Evolutionary conservation across 2,888 invertebrate genomes (phyloP).

Genomic region (Tetrapedia diversipes): DNA sequence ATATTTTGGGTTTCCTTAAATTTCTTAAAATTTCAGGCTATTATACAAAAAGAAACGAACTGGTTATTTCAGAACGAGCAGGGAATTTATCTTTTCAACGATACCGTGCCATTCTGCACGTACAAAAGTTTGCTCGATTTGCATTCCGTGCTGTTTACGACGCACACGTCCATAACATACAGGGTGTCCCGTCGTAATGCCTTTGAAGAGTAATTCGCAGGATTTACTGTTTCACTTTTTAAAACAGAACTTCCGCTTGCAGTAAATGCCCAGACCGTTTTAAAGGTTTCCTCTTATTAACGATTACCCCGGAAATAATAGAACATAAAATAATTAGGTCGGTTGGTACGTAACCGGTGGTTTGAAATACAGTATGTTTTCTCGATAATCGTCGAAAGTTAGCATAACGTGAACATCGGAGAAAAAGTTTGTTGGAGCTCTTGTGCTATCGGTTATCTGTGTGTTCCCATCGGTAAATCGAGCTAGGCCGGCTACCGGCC

Average conservation of each 20-base stretch:
- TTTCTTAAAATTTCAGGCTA: too few species aligned
- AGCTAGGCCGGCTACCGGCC: not conserved
- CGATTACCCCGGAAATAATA: not conserved
- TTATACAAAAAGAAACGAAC: not conserved
- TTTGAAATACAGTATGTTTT: constrained; percentile 41
- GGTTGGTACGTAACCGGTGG: not conserved
- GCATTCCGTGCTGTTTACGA: constrained; percentile 3
- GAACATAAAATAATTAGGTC: not conserved
- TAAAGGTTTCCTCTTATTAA: not conserved
- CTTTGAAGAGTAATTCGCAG: too few species aligned
- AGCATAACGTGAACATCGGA: constrained; percentile 32
- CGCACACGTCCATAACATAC: not conserved
- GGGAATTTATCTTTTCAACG: constrained; percentile 20
- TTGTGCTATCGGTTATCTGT: constrained; percentile 34
- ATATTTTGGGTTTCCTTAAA: too few species aligned
- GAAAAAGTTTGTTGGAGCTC: constrained; percentile 42
- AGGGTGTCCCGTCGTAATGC: not conserved
- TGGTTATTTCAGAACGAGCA: not conserved
- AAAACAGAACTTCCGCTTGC: too few species aligned
- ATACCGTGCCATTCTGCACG: not conserved
- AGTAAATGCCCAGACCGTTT: too few species aligned
- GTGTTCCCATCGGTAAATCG: constrained; percentile 16
- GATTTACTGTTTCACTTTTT: too few species aligned
- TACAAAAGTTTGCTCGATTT: constrained; percentile 22
- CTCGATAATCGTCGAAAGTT: constrained; percentile 53